Evolutionary conservation across 2,888 invertebrate genomes (phyloP), one percentile per base, ranked within the genome.

Genomic region (Thalpophila matura): DNA sequence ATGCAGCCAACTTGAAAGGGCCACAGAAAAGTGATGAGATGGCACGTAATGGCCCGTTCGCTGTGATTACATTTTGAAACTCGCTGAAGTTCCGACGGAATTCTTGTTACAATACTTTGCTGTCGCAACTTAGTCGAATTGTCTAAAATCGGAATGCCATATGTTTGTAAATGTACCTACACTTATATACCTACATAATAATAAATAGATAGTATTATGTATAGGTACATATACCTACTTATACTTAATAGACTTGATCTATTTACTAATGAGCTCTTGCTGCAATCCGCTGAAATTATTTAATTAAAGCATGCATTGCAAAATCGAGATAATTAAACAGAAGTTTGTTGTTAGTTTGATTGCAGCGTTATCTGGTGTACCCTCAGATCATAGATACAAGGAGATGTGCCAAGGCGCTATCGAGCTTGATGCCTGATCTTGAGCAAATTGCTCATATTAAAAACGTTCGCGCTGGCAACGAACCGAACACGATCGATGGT

Each of bases 11-110:
- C 40, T 57, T 58, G 74, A 62, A 72, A 72, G 56, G 73, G 37
- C 56, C 46, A 40, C 31, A 45, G 59, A 69, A 66, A 69, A 69
- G 69, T 69, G 69, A 73, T 73, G 74, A 69, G 69, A 58, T 72
- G 68, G 73, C 68, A 49, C 38, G 47, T 53, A 69, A 66, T 69
- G 74, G 74, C 22, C 37, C 40, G 45, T 54, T 66, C 37, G 12
- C 27, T 37, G 74, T 59, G 69, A 73, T 69, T 67, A 54, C 37
- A 50, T 59, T 54, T 59, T 59, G 49, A 46, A 54, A 27, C 26
- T 42, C 24, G 31, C 53, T 33, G 58, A 40, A 20, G 20, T 31
- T 42, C 18, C 12, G n/a, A 22, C 18, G 22, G 31, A 26, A 22
- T 31, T n/a, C 26, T 46, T 26, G 35, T 29, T 29, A 7, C n/a